Conservation (phyloP, 2,113 vertebrate species). For the Anser cygnoides region DNA sequence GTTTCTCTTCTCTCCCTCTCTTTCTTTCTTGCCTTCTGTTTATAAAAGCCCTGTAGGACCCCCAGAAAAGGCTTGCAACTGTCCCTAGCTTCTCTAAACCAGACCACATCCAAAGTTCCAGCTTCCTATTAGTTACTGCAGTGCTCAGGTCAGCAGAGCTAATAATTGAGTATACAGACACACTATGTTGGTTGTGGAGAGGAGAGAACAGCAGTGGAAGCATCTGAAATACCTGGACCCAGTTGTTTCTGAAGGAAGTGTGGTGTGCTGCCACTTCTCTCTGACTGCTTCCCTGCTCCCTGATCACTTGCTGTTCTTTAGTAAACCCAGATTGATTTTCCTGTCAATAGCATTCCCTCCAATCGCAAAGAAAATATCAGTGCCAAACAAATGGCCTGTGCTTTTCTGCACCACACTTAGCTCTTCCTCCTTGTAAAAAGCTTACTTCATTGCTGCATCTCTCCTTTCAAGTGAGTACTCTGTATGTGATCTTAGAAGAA, state of each 20-base stretch:
- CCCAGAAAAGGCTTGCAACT: neutral
- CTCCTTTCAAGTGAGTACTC: neutral
- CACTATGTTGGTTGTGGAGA: neutral
- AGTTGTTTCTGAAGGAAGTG: slow-evolving; percentile 4
- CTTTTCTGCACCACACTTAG: slow-evolving; percentile 59
- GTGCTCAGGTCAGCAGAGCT: neutral
- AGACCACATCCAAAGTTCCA: neutral
- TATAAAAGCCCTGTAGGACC: slow-evolving; percentile 39
- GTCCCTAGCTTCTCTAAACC: neutral
- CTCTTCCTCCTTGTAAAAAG: slow-evolving; percentile 33
- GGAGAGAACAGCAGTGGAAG: neutral
- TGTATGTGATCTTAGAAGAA: slow-evolving; percentile 30
- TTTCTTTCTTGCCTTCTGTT: slow-evolving; percentile 33
- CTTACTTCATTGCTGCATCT: neutral
- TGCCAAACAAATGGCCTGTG: slow-evolving; percentile 59
- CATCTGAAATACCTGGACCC: neutral
- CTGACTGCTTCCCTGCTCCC: slow-evolving; percentile 35
- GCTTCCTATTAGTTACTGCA: neutral
- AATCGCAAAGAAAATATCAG: slow-evolving; percentile 67
- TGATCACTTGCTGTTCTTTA: slow-evolving; percentile 37
- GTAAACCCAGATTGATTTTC: slow-evolving; percentile 74
- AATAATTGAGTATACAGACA: neutral
- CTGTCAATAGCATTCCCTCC: slow-evolving; percentile 68
- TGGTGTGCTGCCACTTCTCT: neutral
- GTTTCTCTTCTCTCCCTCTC: slow-evolving; percentile 32